phyloP scores from a whole-genome alignment of 2,888 invertebrate genomes.

The Meloe dianella region DNA sequence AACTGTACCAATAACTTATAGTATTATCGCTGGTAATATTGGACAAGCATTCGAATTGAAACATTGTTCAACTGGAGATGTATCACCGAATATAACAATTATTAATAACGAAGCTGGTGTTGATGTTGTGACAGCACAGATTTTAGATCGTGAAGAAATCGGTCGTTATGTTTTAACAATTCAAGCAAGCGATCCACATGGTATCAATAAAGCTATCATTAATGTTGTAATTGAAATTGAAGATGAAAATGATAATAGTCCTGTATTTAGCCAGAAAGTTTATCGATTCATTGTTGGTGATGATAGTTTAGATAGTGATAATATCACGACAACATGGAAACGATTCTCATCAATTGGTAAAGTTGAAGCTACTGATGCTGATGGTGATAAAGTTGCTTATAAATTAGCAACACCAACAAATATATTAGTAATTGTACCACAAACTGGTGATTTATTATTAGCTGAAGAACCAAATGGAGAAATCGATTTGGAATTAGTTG shows the following conservation, averaged over 20 bases:
- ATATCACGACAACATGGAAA: constrained; percentile 72
- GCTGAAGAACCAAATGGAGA: constrained; percentile 76
- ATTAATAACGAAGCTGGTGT: constrained; percentile 67
- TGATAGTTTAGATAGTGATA: constrained; percentile 64
- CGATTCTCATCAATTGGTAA: constrained; percentile 84
- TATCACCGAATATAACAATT: constrained; percentile 61
- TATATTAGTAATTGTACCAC: constrained; percentile 87
- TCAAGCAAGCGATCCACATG: constrained; percentile 80
- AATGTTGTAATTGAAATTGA: constrained; percentile 76
- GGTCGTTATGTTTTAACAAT: constrained; percentile 76
- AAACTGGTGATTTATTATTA: constrained; percentile 82
- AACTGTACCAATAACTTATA: constrained; percentile 75
- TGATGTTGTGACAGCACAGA: constrained; percentile 74
- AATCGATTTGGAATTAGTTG: constrained; percentile 69
- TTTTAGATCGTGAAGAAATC: constrained; percentile 80
- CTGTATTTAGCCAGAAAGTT: constrained; percentile 77
- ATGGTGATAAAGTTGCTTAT: constrained; percentile 92
- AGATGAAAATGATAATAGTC: constrained; percentile 93
- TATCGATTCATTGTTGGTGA: constrained; percentile 81
- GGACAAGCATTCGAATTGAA: constrained; percentile 77
- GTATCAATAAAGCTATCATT: constrained; percentile 81
- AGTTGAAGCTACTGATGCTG: constrained; percentile 86
- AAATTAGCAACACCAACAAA: constrained; percentile 80
- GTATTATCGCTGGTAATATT: constrained; percentile 79
- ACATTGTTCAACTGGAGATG: constrained; percentile 62